Conservation (phyloP, 2,888 invertebrate species). For the Acleris emargana region DNA sequence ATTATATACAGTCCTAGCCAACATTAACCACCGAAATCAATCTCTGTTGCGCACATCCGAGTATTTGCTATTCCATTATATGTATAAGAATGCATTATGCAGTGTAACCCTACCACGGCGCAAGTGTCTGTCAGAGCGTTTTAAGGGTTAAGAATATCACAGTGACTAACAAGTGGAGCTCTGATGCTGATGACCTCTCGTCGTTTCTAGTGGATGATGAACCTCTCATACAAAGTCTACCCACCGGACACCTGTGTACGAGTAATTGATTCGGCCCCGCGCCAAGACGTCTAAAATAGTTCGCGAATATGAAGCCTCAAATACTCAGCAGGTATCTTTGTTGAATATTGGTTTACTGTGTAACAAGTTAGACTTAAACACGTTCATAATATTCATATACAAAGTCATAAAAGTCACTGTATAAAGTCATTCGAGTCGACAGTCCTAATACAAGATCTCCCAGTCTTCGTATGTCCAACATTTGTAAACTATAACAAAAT, state of each 20-base stretch:
- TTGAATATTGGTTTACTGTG: slow-evolving; percentile 50
- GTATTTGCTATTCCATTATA: slow-evolving; percentile 13
- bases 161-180: slow-evolving; percentile 15
- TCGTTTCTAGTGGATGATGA: slow-evolving; percentile 42
- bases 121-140: background rate
- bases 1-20: too few relatives aligned
- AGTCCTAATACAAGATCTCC: too few relatives aligned
- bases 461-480: too few relatives aligned
- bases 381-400: too few relatives aligned
- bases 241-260: slow-evolving; percentile 44
- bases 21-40: too few relatives aligned
- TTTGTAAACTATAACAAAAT: too few relatives aligned
- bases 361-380: slow-evolving; percentile 42
- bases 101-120: background rate
- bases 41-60: background rate
- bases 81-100: background rate
- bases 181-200: slow-evolving; percentile 21
- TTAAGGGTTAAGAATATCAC: slow-evolving; percentile 8
- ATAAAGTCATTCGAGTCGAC: too few relatives aligned
- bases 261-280: slow-evolving; percentile 45
- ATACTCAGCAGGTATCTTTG: slow-evolving; percentile 55
- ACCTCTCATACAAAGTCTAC: slow-evolving; percentile 44
- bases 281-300: slow-evolving; percentile 51
- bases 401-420: too few relatives aligned
- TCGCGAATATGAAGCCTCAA: slow-evolving; percentile 52